phyloP scores from a whole-genome alignment of 1,140 invertebrate species.

The Platorchestia sp. region DNA sequence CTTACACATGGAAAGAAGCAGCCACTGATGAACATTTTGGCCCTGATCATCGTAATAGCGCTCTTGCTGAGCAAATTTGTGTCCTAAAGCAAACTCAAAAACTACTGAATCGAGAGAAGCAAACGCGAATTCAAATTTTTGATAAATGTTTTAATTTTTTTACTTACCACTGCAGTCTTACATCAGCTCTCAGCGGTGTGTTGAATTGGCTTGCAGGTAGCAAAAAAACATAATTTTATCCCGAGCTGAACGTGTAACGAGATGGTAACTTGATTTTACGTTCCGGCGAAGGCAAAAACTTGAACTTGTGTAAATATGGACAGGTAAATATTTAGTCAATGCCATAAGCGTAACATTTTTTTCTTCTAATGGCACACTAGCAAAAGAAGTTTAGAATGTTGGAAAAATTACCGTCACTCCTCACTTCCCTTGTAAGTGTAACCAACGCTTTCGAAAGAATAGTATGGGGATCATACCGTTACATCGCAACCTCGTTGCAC shows the following conservation, averaged over 20 bases:
- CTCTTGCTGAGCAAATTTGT: neutral
- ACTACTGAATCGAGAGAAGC: neutral
- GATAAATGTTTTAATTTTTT: neutral
- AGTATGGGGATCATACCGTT: too few relatives aligned
- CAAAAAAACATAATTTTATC: neutral
- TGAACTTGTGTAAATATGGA: too few relatives aligned
- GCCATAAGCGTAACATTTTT: too few relatives aligned
- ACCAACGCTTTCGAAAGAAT: too few relatives aligned
- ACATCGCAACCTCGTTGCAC: too few relatives aligned
- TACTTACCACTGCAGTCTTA: neutral
- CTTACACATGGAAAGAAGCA: neutral
- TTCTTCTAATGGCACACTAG: too few relatives aligned
- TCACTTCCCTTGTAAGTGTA: too few relatives aligned
- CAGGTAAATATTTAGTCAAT: too few relatives aligned
- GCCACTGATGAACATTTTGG: neutral
- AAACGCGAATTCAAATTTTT: neutral
- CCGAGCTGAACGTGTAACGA: neutral
- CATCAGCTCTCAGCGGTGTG: neutral
- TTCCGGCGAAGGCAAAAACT: too few relatives aligned
- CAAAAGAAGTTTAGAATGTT: too few relatives aligned
- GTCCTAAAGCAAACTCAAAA: neutral
- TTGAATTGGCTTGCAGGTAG: neutral
- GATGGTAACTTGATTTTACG: neutral
- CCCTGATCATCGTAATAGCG: neutral
- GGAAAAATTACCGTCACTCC: too few relatives aligned